Evolutionary conservation across 2,113 vertebrate genomes (phyloP).

Genomic region (Cyprinodon variegatus): DNA sequence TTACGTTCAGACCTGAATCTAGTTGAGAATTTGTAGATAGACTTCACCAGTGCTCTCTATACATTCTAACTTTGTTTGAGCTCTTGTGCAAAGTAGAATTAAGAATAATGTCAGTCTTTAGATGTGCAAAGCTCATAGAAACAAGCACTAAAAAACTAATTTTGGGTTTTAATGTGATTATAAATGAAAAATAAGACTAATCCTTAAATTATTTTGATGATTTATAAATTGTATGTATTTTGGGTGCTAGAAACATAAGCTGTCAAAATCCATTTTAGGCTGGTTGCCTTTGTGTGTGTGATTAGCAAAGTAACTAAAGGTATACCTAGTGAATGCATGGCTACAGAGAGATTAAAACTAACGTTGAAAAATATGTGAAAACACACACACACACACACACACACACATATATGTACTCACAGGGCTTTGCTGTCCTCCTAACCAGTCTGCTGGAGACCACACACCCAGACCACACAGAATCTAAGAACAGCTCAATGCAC

Average conservation of each 20-base stretch:
- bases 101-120: too few relatives aligned
- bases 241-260: conserved; percentile 36
- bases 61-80: too few relatives aligned
- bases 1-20: too few relatives aligned
- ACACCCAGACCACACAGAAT: conserved; percentile 81
- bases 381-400: conserved; percentile 24
- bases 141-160: too few relatives aligned
- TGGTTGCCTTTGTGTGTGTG: conserved; percentile 64
- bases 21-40: too few relatives aligned
- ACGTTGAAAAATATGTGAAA: conserved; percentile 64
- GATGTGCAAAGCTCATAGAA: too few relatives aligned
- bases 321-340: conserved; percentile 53
- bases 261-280: conserved; percentile 55
- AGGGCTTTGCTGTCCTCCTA: conserved; percentile 47
- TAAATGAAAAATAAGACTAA: background rate
- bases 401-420: conserved; percentile 26
- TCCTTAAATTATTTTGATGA: background rate
- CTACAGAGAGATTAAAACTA: conserved; percentile 54
- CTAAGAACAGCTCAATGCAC: conserved; percentile 64
- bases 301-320: conserved; percentile 60
- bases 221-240: conserved; percentile 33
- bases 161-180: background rate
- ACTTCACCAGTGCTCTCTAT: too few relatives aligned
- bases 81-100: too few relatives aligned
- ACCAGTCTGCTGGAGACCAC: conserved; percentile 76